These are phyloP conservation scores for Invenusta paracnida DNA, from an alignment of 2,888 invertebrate genomes.

Conservation along the genomic window DNA sequence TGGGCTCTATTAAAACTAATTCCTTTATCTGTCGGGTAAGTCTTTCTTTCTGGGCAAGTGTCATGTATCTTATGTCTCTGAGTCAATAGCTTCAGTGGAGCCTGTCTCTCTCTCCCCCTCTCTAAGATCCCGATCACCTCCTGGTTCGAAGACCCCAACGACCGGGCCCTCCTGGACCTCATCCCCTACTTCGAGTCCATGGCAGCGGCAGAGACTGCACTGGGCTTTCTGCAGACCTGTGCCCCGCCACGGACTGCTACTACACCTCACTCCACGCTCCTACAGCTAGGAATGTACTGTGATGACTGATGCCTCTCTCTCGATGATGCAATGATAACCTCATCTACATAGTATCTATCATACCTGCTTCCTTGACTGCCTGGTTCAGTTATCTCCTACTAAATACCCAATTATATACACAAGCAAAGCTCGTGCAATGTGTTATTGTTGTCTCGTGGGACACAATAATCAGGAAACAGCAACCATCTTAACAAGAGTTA, in stretches of 20 bases:
- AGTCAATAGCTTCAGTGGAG: too few species aligned
- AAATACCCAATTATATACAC: too few species aligned
- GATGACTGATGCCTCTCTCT: neutral
- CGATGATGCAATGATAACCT: too few species aligned
- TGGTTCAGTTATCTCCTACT: too few species aligned
- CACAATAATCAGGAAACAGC: too few species aligned
- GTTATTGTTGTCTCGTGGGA: too few species aligned
- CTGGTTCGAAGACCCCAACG: constrained; percentile 98
- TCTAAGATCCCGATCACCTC: constrained; percentile 85
- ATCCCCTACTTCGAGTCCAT: constrained; percentile 96
- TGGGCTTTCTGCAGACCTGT: constrained; percentile 19
- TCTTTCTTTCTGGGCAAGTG: too few species aligned
- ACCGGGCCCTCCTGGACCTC: constrained; percentile 89
- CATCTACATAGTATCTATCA: neutral
- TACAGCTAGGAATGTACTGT: neutral
- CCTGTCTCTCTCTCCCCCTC: neutral
- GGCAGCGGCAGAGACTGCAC: constrained; percentile 62
- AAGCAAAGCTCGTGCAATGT: too few species aligned
- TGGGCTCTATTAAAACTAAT: too few species aligned
- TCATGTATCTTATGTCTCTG: too few species aligned
- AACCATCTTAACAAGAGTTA: too few species aligned
- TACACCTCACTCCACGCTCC: neutral
- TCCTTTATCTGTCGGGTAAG: too few species aligned
- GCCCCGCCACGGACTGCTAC: constrained; percentile 35
- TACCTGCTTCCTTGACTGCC: neutral